Conservation (phyloP, 37 sponge, comb jelly and placozoan genomes). For the Amphimedon queenslandica region DNA sequence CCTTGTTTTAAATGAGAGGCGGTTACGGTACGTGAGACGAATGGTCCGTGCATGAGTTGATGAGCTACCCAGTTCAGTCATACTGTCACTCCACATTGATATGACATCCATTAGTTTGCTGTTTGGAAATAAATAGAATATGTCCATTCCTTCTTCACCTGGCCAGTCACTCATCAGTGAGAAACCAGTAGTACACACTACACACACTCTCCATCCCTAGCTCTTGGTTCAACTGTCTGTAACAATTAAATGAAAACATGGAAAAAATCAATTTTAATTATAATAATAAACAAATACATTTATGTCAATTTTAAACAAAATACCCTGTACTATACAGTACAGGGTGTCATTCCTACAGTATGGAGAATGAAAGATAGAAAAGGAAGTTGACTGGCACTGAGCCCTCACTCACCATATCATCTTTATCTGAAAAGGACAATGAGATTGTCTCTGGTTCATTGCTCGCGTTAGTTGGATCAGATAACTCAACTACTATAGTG, state of each 20-base stretch:
- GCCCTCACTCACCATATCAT: too few species aligned
- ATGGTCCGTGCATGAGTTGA: conserved; percentile 6
- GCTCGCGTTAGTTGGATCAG: too few species aligned
- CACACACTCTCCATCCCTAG: conserved; percentile 39
- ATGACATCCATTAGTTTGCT: conserved; percentile 57
- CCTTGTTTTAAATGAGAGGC: conserved; percentile 8
- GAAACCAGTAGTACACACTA: conserved; percentile 40
- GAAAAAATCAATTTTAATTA: too few species aligned
- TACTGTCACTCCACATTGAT: conserved; percentile 29
- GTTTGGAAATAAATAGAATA: conserved; percentile 29
- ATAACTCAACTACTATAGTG: neutral
- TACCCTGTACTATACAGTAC: too few species aligned
- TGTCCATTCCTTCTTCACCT: conserved; percentile 33
- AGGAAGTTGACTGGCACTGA: too few species aligned
- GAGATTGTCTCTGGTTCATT: too few species aligned
- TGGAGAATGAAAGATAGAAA: too few species aligned
- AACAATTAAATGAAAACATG: too few species aligned
- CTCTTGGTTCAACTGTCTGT: conserved; percentile 36
- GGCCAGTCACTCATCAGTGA: conserved; percentile 77
- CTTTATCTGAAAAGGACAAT: too few species aligned
- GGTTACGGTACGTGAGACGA: conserved; percentile 25
- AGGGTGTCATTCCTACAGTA: too few species aligned
- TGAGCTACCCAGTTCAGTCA: conserved; percentile 32
- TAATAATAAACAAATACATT: too few species aligned
- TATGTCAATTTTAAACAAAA: too few species aligned